Base-by-base conservation (phyloP, 2,888 invertebrate species). In the Cosmopolites sordidus region DNA sequence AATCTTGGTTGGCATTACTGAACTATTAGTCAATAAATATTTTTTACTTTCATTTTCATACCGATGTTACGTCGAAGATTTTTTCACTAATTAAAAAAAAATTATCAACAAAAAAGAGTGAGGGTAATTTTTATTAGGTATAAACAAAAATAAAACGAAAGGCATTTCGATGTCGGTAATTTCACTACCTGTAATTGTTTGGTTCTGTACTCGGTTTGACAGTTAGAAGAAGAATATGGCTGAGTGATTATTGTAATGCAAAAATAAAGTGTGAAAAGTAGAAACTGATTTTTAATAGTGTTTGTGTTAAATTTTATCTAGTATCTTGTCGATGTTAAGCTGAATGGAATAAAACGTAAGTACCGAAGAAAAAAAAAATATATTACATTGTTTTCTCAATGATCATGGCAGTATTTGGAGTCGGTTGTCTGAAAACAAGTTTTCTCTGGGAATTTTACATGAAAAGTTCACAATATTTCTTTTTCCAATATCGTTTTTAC, bases 261-360 rank as follows among this genome's bases (percentile, higher is more conserved):
- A 33, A 33, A 27, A 27, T 37, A 37, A 16, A 29, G 14, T 30
- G 27, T 8, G 11, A 38, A 38, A 38, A 9, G 33, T n/a, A 9
- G 9, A 14, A 46, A 17, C 40, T 41, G 30, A 6, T 45, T 16
- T 41, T 43, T 33, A 48, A 37, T 37, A 43, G 30, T 48, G 27
- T 40, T 30, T 15, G 48, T 48, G 37, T 42, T 33, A 12, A 33
- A 51, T 15, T 38, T 45, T 41, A n/a, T 45, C 16, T 29, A 41
- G 47, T 47, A 22, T 52, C 42, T 47, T 42, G 46, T 47, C 38
- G 14, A 52, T 52, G 52, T 29, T 47, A 30, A 43, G 22, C 18
- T 27, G 30, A 52, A 43, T 47, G 15, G 22, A 27, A 43, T 47
- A 52, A 38, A 9, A 29, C 8, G 52, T 52, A 52, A 47, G 52